Conservation (phyloP, 2,113 vertebrate species). For the Microcebus murinus region DNA sequence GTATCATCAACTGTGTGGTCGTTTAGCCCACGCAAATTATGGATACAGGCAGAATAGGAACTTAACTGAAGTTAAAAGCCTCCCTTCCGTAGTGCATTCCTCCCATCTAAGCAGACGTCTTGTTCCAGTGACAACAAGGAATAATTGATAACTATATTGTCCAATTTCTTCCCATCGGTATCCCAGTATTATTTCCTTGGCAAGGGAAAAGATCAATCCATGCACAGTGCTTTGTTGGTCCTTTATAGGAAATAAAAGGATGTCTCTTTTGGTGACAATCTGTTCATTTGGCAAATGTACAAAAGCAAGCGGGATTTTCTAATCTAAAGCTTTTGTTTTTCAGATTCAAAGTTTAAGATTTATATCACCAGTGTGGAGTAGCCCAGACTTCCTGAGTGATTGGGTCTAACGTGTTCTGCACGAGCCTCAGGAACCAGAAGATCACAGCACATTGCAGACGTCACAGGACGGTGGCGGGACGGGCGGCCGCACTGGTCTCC, state of each 20-base stretch:
- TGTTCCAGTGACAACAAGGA: not conserved
- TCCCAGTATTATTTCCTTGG: no score
- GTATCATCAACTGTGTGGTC: constrained; percentile 32
- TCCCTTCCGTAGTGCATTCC: rapidly evolving
- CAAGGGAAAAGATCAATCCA: not conserved
- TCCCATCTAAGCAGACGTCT: not conserved
- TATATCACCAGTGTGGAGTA: not conserved
- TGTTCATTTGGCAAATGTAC: not conserved
- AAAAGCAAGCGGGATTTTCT: not conserved
- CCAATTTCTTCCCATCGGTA: not conserved
- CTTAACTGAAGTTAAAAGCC: not conserved
- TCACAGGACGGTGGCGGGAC: not conserved
- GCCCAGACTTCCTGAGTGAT: not conserved
- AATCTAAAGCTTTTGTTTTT: not conserved
- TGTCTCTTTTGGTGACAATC: not conserved
- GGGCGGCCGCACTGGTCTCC: not conserved
- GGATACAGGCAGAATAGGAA: not conserved
- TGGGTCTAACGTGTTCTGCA: not conserved
- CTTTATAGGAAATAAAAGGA: not conserved
- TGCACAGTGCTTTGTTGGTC: not conserved
- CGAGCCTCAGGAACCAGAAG: not conserved
- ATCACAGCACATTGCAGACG: no score
- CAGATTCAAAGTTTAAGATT: not conserved
- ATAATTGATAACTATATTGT: not conserved
- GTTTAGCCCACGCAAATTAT: constrained; percentile 1